Conservation (phyloP, 2,888 invertebrate genomes). For the Campaea margaritaria region DNA sequence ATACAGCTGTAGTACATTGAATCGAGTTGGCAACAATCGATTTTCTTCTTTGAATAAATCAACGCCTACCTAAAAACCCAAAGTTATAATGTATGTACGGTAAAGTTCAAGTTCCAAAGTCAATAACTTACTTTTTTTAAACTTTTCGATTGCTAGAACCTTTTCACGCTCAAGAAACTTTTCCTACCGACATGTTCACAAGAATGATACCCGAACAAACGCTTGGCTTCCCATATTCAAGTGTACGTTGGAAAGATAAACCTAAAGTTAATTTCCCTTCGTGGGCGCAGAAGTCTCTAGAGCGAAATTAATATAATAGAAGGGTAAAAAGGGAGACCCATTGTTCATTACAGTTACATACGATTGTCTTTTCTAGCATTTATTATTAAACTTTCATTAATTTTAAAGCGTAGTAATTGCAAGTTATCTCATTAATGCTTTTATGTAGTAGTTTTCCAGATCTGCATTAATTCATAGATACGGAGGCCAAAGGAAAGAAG, state of each 20-base stretch:
- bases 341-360: background rate
- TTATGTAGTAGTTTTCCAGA: no score
- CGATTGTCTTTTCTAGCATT: background rate
- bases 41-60: no score
- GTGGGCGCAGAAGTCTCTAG: constrained; percentile 18
- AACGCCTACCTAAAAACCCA: background rate
- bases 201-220: constrained; percentile 1
- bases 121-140: background rate
- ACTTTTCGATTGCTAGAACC: constrained; percentile 10
- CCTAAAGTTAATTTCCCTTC: constrained; percentile 29
- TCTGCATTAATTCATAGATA: no score
- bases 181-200: background rate
- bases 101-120: constrained; percentile 1
- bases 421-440: no score
- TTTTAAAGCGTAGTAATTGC: constrained; percentile 7
- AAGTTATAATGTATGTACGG: background rate
- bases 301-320: constrained; percentile 22
- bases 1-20: no score
- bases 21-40: no score
- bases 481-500: no score
- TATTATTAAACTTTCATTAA: constrained; percentile 10
- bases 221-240: constrained; percentile 4
- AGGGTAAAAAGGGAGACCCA: background rate
- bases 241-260: constrained; percentile 26
- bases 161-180: constrained; percentile 4